Conservation (phyloP, 2,113 vertebrate species). For the Leucoraja erinaceus region DNA sequence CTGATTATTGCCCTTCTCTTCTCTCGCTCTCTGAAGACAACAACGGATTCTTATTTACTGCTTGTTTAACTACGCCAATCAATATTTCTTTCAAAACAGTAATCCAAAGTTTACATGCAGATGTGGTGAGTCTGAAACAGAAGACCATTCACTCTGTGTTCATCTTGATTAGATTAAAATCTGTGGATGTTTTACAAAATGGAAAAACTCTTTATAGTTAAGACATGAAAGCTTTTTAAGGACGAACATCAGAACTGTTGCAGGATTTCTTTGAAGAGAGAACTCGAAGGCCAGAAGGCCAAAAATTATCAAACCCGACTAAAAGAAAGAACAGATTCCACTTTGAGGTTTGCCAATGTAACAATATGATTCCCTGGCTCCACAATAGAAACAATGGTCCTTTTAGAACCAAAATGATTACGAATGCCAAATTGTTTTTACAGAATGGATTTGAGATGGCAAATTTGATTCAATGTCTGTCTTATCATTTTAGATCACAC, state of each 20-base stretch:
- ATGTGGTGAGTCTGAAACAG: background rate
- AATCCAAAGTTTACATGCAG: background rate
- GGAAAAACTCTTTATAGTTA: background rate
- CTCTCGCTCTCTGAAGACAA: conserved; percentile 3
- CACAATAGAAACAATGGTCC: background rate
- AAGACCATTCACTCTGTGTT: background rate
- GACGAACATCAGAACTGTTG: background rate
- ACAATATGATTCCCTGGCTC: background rate
- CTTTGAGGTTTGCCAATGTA: background rate
- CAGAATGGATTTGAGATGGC: background rate
- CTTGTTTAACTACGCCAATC: background rate
- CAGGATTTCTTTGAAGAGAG: conserved; percentile 8
- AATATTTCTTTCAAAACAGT: background rate
- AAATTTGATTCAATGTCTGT: background rate
- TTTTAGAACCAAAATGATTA: background rate
- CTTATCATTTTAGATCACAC: background rate
- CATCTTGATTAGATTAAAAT: conserved; percentile 14
- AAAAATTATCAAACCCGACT: background rate
- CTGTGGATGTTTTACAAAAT: conserved; percentile 2
- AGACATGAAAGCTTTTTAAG: conserved; percentile 7
- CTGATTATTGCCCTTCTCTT: background rate
- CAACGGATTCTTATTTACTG: background rate
- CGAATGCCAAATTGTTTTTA: background rate
- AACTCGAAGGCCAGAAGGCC: background rate
- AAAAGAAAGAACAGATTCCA: background rate